Percentiles rank a stretch among this genome's conserved stretches.
Evolutionary conservation across 2,888 invertebrate species (phyloP).

Genomic region (Rhorus exstirpatorius): DNA sequence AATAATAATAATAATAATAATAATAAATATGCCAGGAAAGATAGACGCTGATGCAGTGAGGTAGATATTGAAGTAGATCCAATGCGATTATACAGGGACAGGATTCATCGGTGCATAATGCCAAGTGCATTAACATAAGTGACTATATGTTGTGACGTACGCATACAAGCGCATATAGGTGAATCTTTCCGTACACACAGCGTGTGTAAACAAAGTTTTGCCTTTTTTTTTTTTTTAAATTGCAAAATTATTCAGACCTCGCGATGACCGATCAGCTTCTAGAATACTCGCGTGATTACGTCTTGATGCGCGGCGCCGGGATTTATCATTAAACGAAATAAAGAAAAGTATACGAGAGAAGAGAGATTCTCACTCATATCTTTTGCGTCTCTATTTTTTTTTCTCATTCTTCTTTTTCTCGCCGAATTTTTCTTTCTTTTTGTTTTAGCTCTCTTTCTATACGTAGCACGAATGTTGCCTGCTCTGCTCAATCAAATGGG

Average conservation of each 20-base stretch:
- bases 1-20: conserved; percentile 32
- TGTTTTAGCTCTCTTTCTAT: too few relatives aligned
- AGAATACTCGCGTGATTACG: conserved; percentile 63
- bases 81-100: conserved; percentile 42
- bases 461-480: neutral
- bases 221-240: conserved; percentile 38
- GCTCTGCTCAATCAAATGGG: conserved; percentile 60
- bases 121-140: conserved; percentile 5
- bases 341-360: neutral
- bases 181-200: conserved; percentile 24
- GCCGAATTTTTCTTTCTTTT: neutral
- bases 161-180: conserved; percentile 37
- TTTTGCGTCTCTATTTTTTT: neutral
- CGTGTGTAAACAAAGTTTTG: conserved; percentile 45
- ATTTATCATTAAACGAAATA: conserved; percentile 43
- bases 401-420: neutral
- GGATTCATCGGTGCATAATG: conserved; percentile 51
- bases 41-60: conserved; percentile 18
- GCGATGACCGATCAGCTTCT: conserved; percentile 66
- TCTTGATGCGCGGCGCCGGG: conserved; percentile 2
- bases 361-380: conserved; percentile 1
- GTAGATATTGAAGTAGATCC: conserved; percentile 54
- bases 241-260: conserved; percentile 69
- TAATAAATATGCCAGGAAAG: conserved; percentile 23
- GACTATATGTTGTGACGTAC: conserved; percentile 21